phyloP scores from a whole-genome alignment of 2,797 vertebrate species.

The Myotis findleyi region DNA sequence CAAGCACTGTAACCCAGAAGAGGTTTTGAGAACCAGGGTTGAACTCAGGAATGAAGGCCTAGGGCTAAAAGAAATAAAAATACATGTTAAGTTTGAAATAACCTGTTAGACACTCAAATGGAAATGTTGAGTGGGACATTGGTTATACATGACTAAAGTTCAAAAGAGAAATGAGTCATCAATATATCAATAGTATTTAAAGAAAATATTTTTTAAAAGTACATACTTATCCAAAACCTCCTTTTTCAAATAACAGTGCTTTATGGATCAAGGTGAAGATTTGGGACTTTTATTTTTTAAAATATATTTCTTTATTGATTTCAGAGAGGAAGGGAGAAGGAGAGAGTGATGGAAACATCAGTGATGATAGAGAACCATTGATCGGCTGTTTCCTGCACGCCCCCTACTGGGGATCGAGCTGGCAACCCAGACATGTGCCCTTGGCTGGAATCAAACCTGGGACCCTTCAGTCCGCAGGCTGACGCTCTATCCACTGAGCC shows the following conservation, averaged over 20 bases:
- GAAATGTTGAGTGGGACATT: constrained; percentile 2
- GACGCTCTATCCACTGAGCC: too few relatives aligned
- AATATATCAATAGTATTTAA: constrained; percentile 5
- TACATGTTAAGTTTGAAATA: constrained; percentile 47
- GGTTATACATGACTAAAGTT: neutral
- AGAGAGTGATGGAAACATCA: too few relatives aligned
- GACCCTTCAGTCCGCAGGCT: too few relatives aligned
- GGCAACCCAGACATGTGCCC: too few relatives aligned
- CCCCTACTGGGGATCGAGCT: too few relatives aligned
- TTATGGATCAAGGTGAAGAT: constrained; percentile 31
- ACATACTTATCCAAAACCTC: neutral
- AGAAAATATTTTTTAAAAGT: neutral
- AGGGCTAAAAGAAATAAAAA: constrained; percentile 28
- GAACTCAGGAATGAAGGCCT: neutral
- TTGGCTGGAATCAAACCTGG: too few relatives aligned
- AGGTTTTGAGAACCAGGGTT: constrained; percentile 10
- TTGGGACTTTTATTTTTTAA: neutral
- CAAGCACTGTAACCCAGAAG: neutral
- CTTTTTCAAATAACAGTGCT: neutral
- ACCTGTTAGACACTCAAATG: neutral
- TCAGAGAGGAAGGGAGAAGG: too few relatives aligned
- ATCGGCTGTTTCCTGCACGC: too few relatives aligned
- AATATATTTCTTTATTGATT: too few relatives aligned
- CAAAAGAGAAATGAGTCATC: constrained; percentile 1
- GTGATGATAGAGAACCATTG: too few relatives aligned